Conservation (phyloP, 2,797 vertebrate species). For the Rhinogobio ventralis region DNA sequence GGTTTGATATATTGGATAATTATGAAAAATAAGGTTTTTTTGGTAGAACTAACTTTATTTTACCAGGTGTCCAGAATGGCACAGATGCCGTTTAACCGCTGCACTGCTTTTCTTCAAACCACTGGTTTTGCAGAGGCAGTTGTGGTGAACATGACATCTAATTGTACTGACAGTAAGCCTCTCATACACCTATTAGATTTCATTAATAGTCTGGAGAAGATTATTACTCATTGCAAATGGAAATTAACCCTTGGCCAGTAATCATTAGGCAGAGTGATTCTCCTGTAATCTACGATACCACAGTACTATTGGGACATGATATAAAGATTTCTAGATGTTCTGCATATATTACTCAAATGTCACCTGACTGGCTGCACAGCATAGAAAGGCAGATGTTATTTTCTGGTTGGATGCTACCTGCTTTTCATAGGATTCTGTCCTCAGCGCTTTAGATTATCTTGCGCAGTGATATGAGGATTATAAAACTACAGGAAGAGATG, state of each 20-base stretch:
- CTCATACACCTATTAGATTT: constrained; percentile 48
- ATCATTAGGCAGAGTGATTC: constrained; percentile 15
- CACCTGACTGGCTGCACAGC: constrained; percentile 13
- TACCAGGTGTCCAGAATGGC: constrained; percentile 27
- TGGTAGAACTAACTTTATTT: constrained; percentile 2
- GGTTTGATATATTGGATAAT: neutral
- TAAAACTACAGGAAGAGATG: constrained; percentile 31
- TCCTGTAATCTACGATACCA: neutral
- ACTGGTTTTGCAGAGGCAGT: constrained; percentile 1
- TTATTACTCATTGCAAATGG: constrained; percentile 49
- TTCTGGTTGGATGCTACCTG: constrained; percentile 4
- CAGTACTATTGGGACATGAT: constrained; percentile 17
- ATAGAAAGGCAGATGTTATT: constrained; percentile 25
- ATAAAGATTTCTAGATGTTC: constrained; percentile 25
- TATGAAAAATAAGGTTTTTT: neutral
- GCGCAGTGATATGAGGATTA: constrained; percentile 36
- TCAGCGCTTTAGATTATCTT: constrained; percentile 27
- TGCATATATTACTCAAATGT: constrained; percentile 26
- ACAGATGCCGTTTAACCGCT: constrained; percentile 1
- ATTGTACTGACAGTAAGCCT: constrained; percentile 35
- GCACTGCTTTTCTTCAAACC: constrained; percentile 7
- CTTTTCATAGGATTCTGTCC: constrained; percentile 30
- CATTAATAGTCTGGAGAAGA: constrained; percentile 35
- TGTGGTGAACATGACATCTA: constrained; percentile 50
- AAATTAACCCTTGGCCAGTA: constrained; percentile 26